Conservation (phyloP, 1,140 invertebrate genomes). For the Brachionus angularis region DNA sequence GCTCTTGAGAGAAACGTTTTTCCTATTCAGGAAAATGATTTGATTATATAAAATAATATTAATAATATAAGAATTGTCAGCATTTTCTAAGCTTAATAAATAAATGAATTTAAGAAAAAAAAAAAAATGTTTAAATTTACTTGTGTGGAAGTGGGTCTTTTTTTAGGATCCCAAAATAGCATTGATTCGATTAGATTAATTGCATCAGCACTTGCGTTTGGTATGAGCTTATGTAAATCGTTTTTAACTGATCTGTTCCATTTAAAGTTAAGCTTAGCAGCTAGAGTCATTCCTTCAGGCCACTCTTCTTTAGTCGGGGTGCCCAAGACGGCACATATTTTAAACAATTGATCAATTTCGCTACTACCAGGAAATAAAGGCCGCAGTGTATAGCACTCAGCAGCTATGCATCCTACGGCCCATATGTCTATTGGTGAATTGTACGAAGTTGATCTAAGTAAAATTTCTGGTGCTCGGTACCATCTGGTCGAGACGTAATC, state of each 20-base stretch:
- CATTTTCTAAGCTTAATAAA: too few species aligned
- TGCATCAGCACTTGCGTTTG: slow-evolving; percentile 75
- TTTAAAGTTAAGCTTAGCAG: slow-evolving; percentile 88
- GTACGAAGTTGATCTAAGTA: slow-evolving; percentile 89
- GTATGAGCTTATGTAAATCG: slow-evolving; percentile 73
- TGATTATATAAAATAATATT: too few species aligned
- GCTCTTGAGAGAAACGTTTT: too few species aligned
- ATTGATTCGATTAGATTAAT: slow-evolving; percentile 79
- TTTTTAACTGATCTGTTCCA: slow-evolving; percentile 72
- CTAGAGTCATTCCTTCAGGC: slow-evolving; percentile 88
- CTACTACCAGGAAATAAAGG: slow-evolving; percentile 88
- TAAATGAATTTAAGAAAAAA: neutral
- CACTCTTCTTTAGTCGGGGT: slow-evolving; percentile 75
- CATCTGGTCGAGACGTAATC: slow-evolving; percentile 94
- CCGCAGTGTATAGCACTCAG: slow-evolving; percentile 93
- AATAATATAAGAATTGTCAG: too few species aligned
- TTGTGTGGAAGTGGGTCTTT: slow-evolving; percentile 81
- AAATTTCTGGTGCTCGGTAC: slow-evolving; percentile 91
- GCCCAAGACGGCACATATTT: slow-evolving; percentile 71
- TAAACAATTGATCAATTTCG: slow-evolving; percentile 95
- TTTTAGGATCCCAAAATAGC: slow-evolving; percentile 84
- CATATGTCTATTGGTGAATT: slow-evolving; percentile 96
- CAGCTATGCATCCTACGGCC: slow-evolving; percentile 90
- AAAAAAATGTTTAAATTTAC: too few species aligned
- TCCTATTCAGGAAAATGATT: too few species aligned